Conservation (phyloP, 2,888 invertebrate species). For the Eumerus sabulonum region DNA sequence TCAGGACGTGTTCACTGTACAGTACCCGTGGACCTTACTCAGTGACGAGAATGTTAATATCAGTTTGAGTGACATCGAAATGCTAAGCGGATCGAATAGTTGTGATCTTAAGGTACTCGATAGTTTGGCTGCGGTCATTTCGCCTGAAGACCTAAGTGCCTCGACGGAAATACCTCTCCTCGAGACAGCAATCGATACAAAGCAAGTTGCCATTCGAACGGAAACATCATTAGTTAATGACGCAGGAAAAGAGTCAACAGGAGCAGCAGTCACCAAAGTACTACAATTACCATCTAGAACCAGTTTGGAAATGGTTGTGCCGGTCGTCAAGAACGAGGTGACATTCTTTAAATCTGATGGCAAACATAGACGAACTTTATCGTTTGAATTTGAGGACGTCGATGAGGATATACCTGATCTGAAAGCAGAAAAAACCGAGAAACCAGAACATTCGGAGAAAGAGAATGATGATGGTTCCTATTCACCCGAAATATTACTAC, state of each 20-base stretch:
- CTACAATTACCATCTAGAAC: constrained; percentile 12
- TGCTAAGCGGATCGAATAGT: constrained; percentile 48
- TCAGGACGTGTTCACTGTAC: constrained; percentile 52
- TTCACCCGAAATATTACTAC: constrained; percentile 1
- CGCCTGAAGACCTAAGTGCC: constrained; percentile 27
- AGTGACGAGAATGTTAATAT: constrained; percentile 52
- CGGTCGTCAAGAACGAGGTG: constrained; percentile 26
- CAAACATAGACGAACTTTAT: constrained; percentile 19
- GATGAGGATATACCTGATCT: constrained; percentile 42
- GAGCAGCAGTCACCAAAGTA: background rate
- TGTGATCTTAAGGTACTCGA: constrained; percentile 53
- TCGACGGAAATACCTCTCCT: constrained; percentile 1
- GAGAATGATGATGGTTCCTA: constrained; percentile 38
- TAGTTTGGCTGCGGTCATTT: constrained; percentile 37
- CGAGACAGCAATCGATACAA: constrained; percentile 2
- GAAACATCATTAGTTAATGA: constrained; percentile 1
- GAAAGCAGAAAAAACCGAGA: constrained; percentile 29
- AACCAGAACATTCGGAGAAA: constrained; percentile 45
- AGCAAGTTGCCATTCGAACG: background rate
- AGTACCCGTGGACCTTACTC: constrained; percentile 46
- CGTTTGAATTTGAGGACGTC: constrained; percentile 34
- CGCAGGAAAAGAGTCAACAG: no score
- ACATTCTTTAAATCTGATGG: constrained; percentile 38
- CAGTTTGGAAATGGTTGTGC: constrained; percentile 24
- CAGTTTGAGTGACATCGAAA: constrained; percentile 55